Percentiles rank a stretch among this genome's conserved stretches.
Evolutionary conservation across 2,113 vertebrate genomes (phyloP).

Genomic region (Gopherus evgoodei): DNA sequence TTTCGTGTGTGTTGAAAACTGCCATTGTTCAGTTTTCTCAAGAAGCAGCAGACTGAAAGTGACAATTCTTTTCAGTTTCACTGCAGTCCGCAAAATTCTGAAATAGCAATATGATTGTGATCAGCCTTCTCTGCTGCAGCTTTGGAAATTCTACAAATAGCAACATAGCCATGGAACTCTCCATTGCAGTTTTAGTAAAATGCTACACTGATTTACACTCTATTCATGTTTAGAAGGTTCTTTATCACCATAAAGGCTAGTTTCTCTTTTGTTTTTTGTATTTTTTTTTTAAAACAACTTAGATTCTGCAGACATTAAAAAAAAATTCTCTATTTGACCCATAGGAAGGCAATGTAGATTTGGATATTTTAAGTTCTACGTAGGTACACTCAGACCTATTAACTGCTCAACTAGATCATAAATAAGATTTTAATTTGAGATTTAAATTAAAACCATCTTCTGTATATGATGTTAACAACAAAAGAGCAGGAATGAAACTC

Average conservation of each 20-base stretch:
- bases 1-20: background rate
- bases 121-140: background rate
- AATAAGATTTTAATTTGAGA: too few species aligned
- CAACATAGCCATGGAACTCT: background rate
- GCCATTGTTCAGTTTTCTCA: background rate
- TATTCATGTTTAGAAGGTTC: slow-evolving; percentile 22
- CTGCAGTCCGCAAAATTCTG: slow-evolving; percentile 26
- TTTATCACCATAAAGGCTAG: background rate
- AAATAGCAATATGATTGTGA: background rate
- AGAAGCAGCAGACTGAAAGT: background rate
- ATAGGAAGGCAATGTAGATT: slow-evolving; percentile 1
- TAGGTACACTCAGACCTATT: background rate
- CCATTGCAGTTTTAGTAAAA: slow-evolving; percentile 21
- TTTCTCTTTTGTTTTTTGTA: background rate
- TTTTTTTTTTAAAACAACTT: background rate
- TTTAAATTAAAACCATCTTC: slow-evolving; percentile 1
- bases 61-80: background rate
- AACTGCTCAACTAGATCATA: too few species aligned
- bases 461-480: background rate
- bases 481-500: background rate
- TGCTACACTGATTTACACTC: background rate
- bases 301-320: background rate
- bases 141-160: slow-evolving; percentile 20
- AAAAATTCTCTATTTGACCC: slow-evolving; percentile 26
- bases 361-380: slow-evolving; percentile 15